These are phyloP conservation scores for Drosophila ficusphila DNA, from an alignment of 1,140 invertebrate genomes.

Conservation along the genomic window DNA sequence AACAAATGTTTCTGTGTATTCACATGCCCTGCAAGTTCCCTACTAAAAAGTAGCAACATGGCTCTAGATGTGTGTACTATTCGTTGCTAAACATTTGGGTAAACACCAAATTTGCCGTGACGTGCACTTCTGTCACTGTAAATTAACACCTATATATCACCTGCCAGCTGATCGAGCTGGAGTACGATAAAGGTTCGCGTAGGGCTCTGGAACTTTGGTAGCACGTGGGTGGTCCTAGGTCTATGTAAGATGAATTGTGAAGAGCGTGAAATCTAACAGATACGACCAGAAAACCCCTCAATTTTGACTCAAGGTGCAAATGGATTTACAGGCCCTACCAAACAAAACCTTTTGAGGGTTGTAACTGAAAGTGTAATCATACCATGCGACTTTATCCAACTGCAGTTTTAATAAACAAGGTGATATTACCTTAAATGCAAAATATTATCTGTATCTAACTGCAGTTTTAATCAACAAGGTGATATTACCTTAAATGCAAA, in stretches of 20 bases:
- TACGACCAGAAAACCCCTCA: not conserved
- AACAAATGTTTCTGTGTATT: slow-evolving; percentile 3
- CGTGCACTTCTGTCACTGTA: slow-evolving; percentile 60
- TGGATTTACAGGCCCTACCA: no score
- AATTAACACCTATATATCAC: slow-evolving; percentile 62
- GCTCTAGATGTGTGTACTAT: slow-evolving; percentile 21
- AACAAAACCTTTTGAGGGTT: no score
- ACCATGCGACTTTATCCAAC: no score
- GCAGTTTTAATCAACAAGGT: no score
- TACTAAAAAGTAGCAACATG: not conserved
- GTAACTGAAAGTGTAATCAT: no score
- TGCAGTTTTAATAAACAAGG: no score
- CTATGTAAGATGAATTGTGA: not conserved
- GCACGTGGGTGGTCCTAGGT: slow-evolving; percentile 30
- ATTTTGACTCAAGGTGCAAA: no score
- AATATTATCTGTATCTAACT: no score
- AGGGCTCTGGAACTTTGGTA: not conserved
- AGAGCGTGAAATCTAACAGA: slow-evolving; percentile 1
- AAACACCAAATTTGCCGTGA: slow-evolving; percentile 57
- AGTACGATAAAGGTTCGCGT: not conserved
- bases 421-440: no score
- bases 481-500: no score
- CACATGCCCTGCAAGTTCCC: slow-evolving; percentile 37
- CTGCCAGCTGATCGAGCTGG: slow-evolving; percentile 28
- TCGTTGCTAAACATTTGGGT: slow-evolving; percentile 68